Evolutionary conservation across 2,888 invertebrate species (phyloP).

Genomic region (Glyphotaelius pellucidus): DNA sequence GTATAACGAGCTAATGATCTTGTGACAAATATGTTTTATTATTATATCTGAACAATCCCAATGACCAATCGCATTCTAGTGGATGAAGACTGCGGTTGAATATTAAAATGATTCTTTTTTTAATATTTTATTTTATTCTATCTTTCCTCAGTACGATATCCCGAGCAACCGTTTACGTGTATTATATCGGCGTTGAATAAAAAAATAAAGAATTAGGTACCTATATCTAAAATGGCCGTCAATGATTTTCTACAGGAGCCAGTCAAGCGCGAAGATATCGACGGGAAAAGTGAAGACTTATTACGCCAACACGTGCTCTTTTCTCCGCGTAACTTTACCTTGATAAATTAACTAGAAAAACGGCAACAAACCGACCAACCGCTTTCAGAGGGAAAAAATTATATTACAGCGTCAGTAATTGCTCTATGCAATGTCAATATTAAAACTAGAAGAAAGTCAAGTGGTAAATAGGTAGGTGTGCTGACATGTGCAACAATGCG

Average conservation of each 20-base stretch:
- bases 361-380: background rate
- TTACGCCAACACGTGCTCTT: slow-evolving; percentile 45
- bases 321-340: slow-evolving; percentile 27
- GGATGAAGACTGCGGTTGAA: background rate
- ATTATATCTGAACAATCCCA: no score
- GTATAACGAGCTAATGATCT: no score
- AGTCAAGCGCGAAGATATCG: slow-evolving; percentile 56
- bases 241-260: slow-evolving; percentile 56
- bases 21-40: no score
- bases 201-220: slow-evolving; percentile 47
- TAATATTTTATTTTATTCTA: background rate
- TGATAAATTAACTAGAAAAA: slow-evolving; percentile 21
- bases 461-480: background rate
- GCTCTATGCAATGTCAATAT: slow-evolving; percentile 26
- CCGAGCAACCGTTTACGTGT: slow-evolving; percentile 48
- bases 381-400: slow-evolving; percentile 5
- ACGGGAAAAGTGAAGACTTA: slow-evolving; percentile 58
- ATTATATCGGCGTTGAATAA: slow-evolving; percentile 44
- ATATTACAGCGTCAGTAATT: background rate
- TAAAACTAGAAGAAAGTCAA: slow-evolving; percentile 6
- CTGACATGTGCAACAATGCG: background rate
- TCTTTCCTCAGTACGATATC: background rate
- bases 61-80: background rate
- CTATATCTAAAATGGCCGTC: slow-evolving; percentile 42
- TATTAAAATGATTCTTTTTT: no score